phyloP scores from a whole-genome alignment of 2,888 invertebrate genomes.

The Glaucopsyche alexis region DNA sequence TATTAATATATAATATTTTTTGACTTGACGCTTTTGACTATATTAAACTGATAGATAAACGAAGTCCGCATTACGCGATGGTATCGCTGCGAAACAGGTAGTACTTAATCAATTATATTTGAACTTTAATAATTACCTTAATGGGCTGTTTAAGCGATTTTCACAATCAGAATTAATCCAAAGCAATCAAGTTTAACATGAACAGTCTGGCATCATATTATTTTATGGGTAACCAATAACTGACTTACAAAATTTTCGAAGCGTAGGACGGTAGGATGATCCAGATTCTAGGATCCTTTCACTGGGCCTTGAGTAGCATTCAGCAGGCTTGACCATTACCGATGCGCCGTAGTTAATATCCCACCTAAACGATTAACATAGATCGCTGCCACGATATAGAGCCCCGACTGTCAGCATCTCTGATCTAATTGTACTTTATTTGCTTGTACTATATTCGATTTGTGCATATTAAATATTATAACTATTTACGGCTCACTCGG shows the following conservation, averaged over 20 bases:
- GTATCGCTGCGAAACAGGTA: conserved; percentile 18
- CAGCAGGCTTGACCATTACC: conserved; percentile 66
- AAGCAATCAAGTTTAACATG: conserved; percentile 1
- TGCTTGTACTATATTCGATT: conserved; percentile 46
- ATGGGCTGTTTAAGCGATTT: conserved; percentile 9
- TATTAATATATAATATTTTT: background rate
- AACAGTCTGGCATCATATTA: background rate
- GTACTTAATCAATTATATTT: conserved; percentile 23
- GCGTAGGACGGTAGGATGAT: conserved; percentile 61
- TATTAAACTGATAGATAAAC: background rate
- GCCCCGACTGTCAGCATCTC: conserved; percentile 49
- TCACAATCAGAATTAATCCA: conserved; percentile 21
- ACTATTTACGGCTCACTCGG: conserved; percentile 22
- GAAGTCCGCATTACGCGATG: conserved; percentile 10
- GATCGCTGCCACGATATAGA: conserved; percentile 67
- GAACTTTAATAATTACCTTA: conserved; percentile 24
- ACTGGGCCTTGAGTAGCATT: conserved; percentile 64
- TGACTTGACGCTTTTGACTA: background rate
- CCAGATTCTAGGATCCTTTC: conserved; percentile 76
- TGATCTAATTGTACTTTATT: conserved; percentile 53
- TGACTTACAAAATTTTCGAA: conserved; percentile 35
- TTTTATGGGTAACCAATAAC: conserved; percentile 12
- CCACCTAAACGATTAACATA: conserved; percentile 68
- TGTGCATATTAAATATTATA: conserved; percentile 34
- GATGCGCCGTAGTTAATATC: conserved; percentile 67